Base-by-base conservation (phyloP, 2,888 invertebrate species). In the Thyatira batis region DNA sequence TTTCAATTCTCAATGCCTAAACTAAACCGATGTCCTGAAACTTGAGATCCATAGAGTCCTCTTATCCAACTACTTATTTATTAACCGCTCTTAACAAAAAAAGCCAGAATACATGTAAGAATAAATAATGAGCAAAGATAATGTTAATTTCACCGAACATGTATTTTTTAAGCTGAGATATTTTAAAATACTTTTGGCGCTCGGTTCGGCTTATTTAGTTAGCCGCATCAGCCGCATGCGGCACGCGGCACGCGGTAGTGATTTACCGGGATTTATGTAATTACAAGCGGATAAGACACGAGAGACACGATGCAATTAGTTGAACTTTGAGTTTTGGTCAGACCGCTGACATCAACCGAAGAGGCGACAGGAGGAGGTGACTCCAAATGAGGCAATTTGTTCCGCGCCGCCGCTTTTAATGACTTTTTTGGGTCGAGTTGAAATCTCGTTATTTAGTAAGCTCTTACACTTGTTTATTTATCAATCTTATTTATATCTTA, bases 321-420 rank as follows among this genome's bases (percentile, higher is more conserved):
- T 56, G 50, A 68, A 71, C 63, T 68, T 78, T 71, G 58, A 65
- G 60, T 69, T 48, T 68, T 63, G 65, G 67, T 58, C 60, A 65
- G 55, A 57, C 63, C 57, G 65, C 69, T 50, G 60, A 55, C 17
- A 39, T 39, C 39, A 39, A 39, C 39, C 13, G 50, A 54, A 55
- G 30, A 50, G 55, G 58, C 53, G 65, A 57, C 57, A 51, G 45
- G 61, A 59, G 52, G 59, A 59, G 61, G 57, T 58, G 60, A 52
- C 56, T 53, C 53, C 63, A 72, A 76, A 77, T 69, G 69, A 75
- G 74, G 69, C 67, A 77, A 82, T 82, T 80, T 76, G 78, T 81
- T 74, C 71, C 67, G 73, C 67, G 50, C 67, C 71, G 71, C 60
- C 63, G 71, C 61, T 61, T 69, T 74, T 81, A 73, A 80, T 73